phyloP scores from a whole-genome alignment of 2,888 invertebrate species.

The Selenia dentaria region DNA sequence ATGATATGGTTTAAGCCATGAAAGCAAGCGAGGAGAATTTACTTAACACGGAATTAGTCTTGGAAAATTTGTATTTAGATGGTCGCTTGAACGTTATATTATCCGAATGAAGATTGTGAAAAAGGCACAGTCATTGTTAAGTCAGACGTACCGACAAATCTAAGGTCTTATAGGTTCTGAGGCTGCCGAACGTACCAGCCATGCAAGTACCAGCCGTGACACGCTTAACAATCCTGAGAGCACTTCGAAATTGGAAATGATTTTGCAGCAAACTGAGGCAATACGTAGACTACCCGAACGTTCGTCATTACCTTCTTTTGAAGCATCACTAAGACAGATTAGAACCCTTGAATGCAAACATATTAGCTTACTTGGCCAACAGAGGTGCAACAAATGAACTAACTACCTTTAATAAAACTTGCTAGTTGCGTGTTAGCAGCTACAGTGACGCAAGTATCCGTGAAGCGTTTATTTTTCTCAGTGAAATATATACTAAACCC shows the following conservation, averaged over 20 bases:
- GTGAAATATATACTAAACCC: slow-evolving; percentile 17
- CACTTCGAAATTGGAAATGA: not conserved
- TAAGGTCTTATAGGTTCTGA: too few species aligned
- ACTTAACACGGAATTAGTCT: too few species aligned
- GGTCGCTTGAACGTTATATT: too few species aligned
- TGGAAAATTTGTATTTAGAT: too few species aligned
- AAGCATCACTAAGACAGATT: not conserved
- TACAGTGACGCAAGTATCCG: slow-evolving; percentile 14
- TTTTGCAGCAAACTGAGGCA: slow-evolving; percentile 2
- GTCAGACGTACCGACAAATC: too few species aligned
- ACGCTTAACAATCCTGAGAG: not conserved
- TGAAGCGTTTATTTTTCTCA: slow-evolving; percentile 16
- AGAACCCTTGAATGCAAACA: not conserved
- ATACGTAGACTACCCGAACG: not conserved
- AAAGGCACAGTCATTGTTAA: too few species aligned
- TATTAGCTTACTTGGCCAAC: not conserved
- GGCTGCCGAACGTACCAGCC: too few species aligned
- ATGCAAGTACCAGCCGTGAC: too few species aligned
- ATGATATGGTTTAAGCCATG: too few species aligned
- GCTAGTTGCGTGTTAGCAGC: slow-evolving; percentile 2
- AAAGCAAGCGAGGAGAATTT: too few species aligned
- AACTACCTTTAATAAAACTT: slow-evolving; percentile 22
- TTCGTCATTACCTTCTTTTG: not conserved
- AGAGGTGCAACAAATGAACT: not conserved
- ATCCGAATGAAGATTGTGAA: too few species aligned